Evolutionary conservation across 2,797 vertebrate species (phyloP).

Genomic region (Nyctalus aviator): DNA sequence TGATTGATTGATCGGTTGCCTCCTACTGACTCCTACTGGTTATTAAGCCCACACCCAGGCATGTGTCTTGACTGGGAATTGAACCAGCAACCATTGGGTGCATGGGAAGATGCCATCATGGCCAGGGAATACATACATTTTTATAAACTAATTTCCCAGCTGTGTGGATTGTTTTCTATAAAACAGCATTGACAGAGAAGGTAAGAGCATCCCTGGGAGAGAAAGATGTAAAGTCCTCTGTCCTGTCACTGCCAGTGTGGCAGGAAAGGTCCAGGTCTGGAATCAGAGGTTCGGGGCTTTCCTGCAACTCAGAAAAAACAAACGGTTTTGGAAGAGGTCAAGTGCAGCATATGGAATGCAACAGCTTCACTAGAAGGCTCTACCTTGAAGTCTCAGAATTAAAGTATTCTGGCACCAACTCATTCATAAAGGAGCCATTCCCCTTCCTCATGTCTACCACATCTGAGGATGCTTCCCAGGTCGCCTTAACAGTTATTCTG

Average conservation of each 20-base stretch:
- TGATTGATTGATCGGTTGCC: rapidly evolving
- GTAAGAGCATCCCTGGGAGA: not conserved
- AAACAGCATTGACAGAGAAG: not conserved
- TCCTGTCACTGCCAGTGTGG: not conserved
- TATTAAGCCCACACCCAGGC: not conserved
- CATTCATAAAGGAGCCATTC: not conserved
- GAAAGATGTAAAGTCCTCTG: not conserved
- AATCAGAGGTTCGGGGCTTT: not conserved
- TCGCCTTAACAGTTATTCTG: not conserved
- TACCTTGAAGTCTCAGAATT: not conserved
- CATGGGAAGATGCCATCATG: not conserved
- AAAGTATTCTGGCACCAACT: not conserved
- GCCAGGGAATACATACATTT: constrained; percentile 12
- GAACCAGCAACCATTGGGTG: not conserved
- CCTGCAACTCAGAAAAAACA: not conserved
- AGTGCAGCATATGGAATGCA: not conserved
- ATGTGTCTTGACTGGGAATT: not conserved
- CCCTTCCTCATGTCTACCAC: not conserved
- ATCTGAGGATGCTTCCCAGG: not conserved
- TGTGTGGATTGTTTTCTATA: not conserved
- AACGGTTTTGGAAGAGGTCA: not conserved
- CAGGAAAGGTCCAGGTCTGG: not conserved
- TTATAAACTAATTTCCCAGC: constrained; percentile 51
- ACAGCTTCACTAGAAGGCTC: not conserved
- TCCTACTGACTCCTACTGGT: not conserved